A percentile compares a stretch with the other conserved stretches of the same genome.
These are phyloP conservation scores for Nasonia vitripennis DNA, from an alignment of 1,140 invertebrate species.

Conservation along the genomic window DNA sequence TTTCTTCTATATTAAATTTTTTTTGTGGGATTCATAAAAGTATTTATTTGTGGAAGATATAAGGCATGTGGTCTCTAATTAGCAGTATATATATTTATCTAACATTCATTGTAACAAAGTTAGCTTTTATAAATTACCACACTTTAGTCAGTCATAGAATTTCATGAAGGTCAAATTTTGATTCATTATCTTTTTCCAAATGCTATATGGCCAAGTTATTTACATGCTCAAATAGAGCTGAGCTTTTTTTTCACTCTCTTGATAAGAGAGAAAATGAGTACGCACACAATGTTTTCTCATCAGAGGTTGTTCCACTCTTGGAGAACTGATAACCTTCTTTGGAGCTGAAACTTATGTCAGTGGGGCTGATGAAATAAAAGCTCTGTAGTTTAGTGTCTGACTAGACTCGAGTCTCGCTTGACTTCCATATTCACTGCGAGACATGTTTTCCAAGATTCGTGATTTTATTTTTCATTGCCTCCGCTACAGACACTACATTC, in stretches of 20 bases:
- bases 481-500: constrained; percentile 42
- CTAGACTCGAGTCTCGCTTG: constrained; percentile 29
- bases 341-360: constrained; percentile 46
- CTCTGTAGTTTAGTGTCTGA: constrained; percentile 10
- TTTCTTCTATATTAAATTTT: not conserved
- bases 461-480: constrained; percentile 43
- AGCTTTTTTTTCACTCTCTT: constrained; percentile 18
- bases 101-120: not conserved
- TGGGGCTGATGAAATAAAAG: constrained; percentile 46
- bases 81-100: too few relatives aligned
- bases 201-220: constrained; percentile 15
- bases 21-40: not conserved
- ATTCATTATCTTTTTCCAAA: not conserved
- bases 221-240: constrained; percentile 24
- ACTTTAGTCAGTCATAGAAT: not conserved
- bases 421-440: not conserved
- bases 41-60: not conserved
- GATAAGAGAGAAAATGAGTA: constrained; percentile 44
- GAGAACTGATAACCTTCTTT: constrained; percentile 51
- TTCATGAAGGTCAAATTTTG: constrained; percentile 8
- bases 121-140: not conserved
- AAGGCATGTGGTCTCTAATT: too few relatives aligned
- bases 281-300: constrained; percentile 27
- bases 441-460: constrained; percentile 50
- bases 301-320: constrained; percentile 39